Base-by-base conservation (phyloP, 2,888 invertebrate genomes). In the Morpho deidamia region DNA sequence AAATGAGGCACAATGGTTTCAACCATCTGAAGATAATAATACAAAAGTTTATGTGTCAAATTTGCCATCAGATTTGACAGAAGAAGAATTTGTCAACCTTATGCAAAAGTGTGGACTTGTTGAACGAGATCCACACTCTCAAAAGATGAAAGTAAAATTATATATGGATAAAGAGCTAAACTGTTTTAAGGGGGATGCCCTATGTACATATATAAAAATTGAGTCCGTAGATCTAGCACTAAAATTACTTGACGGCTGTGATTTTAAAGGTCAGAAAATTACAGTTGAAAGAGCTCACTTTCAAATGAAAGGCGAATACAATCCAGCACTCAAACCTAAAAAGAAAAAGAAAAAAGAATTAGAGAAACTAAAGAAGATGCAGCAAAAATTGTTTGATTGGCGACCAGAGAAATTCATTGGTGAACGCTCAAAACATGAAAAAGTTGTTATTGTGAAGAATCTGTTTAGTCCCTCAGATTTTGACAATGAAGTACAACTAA, bases 81-180 rank as follows among this genome's bases (percentile, higher is more conserved):
- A 97, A 71, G 95, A 97, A 61, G 96, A 96, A 74, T 96, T 98
- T 83, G 92, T 95, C 43, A 95, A 97, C 73, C 85, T 99, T 38
- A 99, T 99, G 96, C 93, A 94, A 67, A 99, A 99, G 83, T 99
- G 96, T 90, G 99, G 99, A 5, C 91, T 99, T 60, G 94, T 99
- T 34, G 96, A 97, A 91, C 92, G 95, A 67, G 98, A 99, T 78
- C 92, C 94, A 0, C 90, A 92, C 44, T 94, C 92, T 9, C 94
- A 93, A 64, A 94, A 94, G 74, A 94, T 95, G 80, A 99, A 97
- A 83, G 87, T 98, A 1, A 99, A 99, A 88, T 83, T 99, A 37
- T 99, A 99, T 79, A 92, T 91, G 65, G 97, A 97, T 71, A 84
- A 92, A 38, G 92, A 94, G 69, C 93, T 95, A 0, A 93, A 96